Base-by-base conservation (phyloP, 2,113 vertebrate genomes). In the Mystacornis crossleyi region DNA sequence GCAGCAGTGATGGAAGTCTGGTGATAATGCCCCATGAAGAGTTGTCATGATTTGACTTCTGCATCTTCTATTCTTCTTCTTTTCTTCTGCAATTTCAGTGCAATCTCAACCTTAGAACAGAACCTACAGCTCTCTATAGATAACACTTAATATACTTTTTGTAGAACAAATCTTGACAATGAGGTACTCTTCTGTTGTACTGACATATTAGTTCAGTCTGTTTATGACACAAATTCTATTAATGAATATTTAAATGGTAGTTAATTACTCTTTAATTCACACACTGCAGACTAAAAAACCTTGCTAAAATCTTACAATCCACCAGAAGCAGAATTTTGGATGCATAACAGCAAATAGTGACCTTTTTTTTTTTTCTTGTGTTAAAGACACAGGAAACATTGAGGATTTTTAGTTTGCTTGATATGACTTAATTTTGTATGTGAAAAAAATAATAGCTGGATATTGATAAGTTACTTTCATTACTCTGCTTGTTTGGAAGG, bases 301-400 rank as follows among this genome's bases (percentile, higher is more conserved):
- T 43, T 50, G 51, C 40, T 78, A 62, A 84, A 81, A 81, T 80
- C 3, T 89, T 89, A 75, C 85, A 81, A 79, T 92, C 70, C 48
- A 94, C 72, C 71, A 93, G 80, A 93, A 95, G 67, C 88, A 88
- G 89, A 84, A 95, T 92, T 95, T 91, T 96, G 67, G 66, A 94
- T 90, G 67, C 73, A 36, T 81, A 57, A 80, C 40, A 60, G 33
- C 54, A 72, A 91, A 91, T 23, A 70, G 31, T 58, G 93, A 20
- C 5, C 8, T 10, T 31, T 60, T 62, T 10, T 62, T 10, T 8
- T 31, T 29, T 45, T 21, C 5, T 25, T 33, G 1, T 45, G 7
- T 73, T 86, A 75, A 91, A 81, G 31, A 89, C 13, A 74, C 29
- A 92, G 87, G 58, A 94, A 93, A 70, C 14, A 62, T 15, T 31